Conservation (phyloP, 2,888 invertebrate genomes). For the Clitarchus hookeri region DNA sequence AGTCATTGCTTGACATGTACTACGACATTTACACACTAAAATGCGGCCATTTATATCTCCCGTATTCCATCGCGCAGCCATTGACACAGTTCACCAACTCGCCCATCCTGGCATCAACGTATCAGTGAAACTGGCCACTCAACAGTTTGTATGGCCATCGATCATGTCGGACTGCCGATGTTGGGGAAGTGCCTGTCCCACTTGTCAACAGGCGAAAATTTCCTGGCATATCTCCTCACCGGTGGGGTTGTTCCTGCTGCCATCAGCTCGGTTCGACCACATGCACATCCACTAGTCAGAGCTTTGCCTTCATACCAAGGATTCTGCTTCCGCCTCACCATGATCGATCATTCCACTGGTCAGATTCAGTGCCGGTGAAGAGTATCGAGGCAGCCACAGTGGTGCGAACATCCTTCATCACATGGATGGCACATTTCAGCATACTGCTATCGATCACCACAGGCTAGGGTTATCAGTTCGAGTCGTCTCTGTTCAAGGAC, state of each 20-base stretch:
- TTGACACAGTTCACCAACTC: too few species aligned
- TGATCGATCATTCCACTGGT: conserved; percentile 50
- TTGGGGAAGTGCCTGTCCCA: conserved; percentile 47
- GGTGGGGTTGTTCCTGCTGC: conserved; percentile 30
- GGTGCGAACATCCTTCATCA: conserved; percentile 29
- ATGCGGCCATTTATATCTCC: too few species aligned
- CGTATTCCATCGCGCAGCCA: too few species aligned
- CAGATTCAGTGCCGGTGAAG: conserved; percentile 50
- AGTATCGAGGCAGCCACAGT: conserved; percentile 50
- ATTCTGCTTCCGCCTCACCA: conserved; percentile 43
- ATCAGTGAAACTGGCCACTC: too few species aligned
- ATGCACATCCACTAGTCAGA: conserved; percentile 55
- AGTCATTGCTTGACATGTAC: too few species aligned
- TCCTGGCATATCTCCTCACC: conserved; percentile 45
- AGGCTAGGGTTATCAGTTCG: conserved; percentile 52
- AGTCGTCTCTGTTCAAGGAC: conserved; percentile 47
- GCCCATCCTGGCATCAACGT: neutral
- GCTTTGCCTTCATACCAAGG: conserved; percentile 49
- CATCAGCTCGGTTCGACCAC: conserved; percentile 50
- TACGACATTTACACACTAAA: too few species aligned
- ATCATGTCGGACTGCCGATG: too few species aligned
- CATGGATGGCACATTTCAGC: conserved; percentile 49
- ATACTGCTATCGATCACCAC: conserved; percentile 50
- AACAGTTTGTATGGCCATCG: too few species aligned
- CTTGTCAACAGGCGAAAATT: conserved; percentile 50